Base-by-base conservation (phyloP, 2,797 vertebrate species). In the Adelosebastes latens region DNA sequence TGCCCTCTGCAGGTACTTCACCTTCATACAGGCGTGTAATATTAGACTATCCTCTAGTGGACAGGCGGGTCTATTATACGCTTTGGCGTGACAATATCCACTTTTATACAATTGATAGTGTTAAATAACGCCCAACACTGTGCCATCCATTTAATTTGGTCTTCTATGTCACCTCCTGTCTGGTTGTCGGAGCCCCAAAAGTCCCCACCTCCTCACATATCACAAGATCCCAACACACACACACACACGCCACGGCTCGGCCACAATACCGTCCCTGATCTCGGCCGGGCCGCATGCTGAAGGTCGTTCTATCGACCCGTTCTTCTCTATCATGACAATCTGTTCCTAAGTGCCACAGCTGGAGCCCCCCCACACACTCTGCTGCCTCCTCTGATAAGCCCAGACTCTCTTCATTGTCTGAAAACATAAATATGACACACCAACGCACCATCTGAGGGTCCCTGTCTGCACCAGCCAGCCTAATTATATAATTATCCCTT, bases 401-500 rank as follows among this genome's bases (percentile, higher is more conserved):
- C 80, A 81, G 85, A 69, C 88, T 84, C 72, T 82, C 81, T 82
- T 88, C 89, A 90, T 93, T 94, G 90, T 94, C 82, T 46, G 83
- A 88, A 86, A 90, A 86, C 84, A 60, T 82, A 93, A 93, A 90
- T 89, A 83, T 66, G 89, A 84, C 88, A 91, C 89, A 88, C 89
- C 88, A 88, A 84, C 91, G 87, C 91, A 82, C 88, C 86, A 88
- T 90, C 86, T 82, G 90, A 86, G 82, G 74, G 84, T 89, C 87
- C 81, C 88, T 67, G 85, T 90, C 94, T 70, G 86, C 89, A 82
- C 75, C 81, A 75, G 77, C 73, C 86, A 63, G 85, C 70, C 91
- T 90, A 95, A 95, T 95, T 93, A 95, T 90, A 94, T 94, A 89
- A 95, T 94, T 95, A 95, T 83, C 81, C 88, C 93, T 94, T 91